Evolutionary conservation across 2,888 invertebrate genomes (phyloP).

Genomic region (Augiades crinisus): DNA sequence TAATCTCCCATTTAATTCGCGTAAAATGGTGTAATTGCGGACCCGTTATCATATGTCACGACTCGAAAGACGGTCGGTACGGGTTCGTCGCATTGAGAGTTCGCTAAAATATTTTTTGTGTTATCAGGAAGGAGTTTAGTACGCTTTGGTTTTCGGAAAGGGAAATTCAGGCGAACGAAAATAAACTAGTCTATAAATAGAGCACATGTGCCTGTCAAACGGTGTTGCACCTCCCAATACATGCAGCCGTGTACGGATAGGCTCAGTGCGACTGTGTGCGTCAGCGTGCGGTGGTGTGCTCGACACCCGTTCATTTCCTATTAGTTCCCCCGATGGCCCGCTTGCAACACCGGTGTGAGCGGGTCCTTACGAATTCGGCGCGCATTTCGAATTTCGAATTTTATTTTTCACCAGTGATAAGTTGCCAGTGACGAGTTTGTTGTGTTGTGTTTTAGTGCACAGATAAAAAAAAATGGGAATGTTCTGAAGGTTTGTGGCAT

Average conservation of each 20-base stretch:
- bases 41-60: conserved; percentile 16
- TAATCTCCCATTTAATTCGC: conserved; percentile 42
- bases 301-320: conserved; percentile 71
- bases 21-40: conserved; percentile 29
- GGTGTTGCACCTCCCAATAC: conserved; percentile 51
- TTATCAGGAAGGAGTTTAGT: conserved; percentile 25
- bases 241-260: conserved; percentile 40
- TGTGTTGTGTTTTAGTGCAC: conserved; percentile 38
- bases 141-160: conserved; percentile 28
- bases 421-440: conserved; percentile 39
- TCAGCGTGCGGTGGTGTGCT: conserved; percentile 49
- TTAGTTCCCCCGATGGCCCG: conserved; percentile 75
- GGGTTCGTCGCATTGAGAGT: no score
- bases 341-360: conserved; percentile 76
- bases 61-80: no score
- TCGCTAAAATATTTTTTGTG: no score
- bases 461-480: conserved; percentile 34
- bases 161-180: conserved; percentile 25
- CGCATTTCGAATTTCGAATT: conserved; percentile 53
- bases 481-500: conserved; percentile 36
- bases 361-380: conserved; percentile 72
- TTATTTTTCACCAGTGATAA: conserved; percentile 35
- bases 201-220: conserved; percentile 62
- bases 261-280: conserved; percentile 39
- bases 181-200: conserved; percentile 57